phyloP scores from a whole-genome alignment of 1,140 invertebrate species.

The Eumaeus atala region DNA sequence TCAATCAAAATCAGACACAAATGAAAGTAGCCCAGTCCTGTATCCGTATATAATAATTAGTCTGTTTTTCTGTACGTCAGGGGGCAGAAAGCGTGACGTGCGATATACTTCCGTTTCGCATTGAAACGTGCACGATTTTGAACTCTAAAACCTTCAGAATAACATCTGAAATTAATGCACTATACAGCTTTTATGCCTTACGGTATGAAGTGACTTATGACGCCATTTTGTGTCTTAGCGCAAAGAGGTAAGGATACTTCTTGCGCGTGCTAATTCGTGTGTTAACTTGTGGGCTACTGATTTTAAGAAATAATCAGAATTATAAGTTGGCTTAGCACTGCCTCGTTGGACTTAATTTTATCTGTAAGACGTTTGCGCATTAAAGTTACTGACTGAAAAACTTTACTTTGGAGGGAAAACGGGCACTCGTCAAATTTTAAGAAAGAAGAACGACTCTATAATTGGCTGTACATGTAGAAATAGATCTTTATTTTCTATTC shows the following conservation, averaged over 20 bases:
- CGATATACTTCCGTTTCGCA: slow-evolving; percentile 47
- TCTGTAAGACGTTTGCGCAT: no score
- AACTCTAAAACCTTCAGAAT: slow-evolving; percentile 17
- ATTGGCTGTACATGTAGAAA: no score
- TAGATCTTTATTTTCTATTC: no score
- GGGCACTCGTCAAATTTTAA: no score
- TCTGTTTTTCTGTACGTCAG: slow-evolving; percentile 52
- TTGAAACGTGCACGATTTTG: slow-evolving; percentile 17
- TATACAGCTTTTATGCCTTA: background rate
- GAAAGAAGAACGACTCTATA: no score
- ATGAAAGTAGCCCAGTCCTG: slow-evolving; percentile 57
- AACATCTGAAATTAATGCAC: slow-evolving; percentile 19
- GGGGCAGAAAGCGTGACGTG: slow-evolving; percentile 57
- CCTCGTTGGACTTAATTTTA: slow-evolving; percentile 21
- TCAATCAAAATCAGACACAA: slow-evolving; percentile 22
- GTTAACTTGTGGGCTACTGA: slow-evolving; percentile 8
- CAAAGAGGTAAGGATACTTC: background rate
- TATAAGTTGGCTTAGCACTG: slow-evolving; percentile 35
- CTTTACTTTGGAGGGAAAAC: no score
- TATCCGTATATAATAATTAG: slow-evolving; percentile 59
- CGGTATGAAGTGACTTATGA: background rate
- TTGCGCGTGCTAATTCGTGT: background rate
- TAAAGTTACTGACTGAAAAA: no score
- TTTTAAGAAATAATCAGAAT: slow-evolving; percentile 43
- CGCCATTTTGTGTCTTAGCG: background rate